phyloP scores from a whole-genome alignment of 2,113 vertebrate species.

The Oceanites oceanicus region DNA sequence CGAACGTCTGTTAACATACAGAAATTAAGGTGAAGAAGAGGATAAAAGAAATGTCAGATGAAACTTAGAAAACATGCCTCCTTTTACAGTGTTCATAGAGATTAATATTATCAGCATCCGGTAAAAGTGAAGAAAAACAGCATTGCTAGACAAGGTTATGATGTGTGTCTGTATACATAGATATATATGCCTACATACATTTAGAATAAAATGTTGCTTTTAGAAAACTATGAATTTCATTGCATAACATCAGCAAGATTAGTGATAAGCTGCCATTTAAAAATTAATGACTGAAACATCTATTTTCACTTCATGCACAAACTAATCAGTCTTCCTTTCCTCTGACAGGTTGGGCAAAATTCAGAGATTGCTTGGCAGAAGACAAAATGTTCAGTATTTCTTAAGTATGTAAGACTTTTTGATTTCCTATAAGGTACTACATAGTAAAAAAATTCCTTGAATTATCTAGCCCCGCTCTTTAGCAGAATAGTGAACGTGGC shows the following conservation, averaged over 20 bases:
- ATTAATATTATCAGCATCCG: not conserved
- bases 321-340: not conserved
- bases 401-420: not conserved
- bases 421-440: not conserved
- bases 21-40: not conserved
- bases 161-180: not conserved
- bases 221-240: not conserved
- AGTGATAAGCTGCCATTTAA: not conserved
- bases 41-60: not conserved
- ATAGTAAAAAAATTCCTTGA: not conserved
- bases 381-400: not conserved
- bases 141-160: not conserved
- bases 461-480: not conserved
- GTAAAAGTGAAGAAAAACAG: not conserved
- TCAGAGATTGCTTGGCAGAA: not conserved
- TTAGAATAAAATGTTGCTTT: not conserved
- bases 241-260: not conserved
- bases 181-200: not conserved
- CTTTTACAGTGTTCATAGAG: not conserved
- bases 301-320: not conserved
- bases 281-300: not conserved
- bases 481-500: not conserved
- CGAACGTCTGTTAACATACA: not conserved
- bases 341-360: not conserved
- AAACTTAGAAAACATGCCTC: not conserved